Percentiles rank a stretch among this genome's conserved stretches.
Conservation (phyloP, 1,140 invertebrate species). For the Calliopsis andreniformis region DNA sequence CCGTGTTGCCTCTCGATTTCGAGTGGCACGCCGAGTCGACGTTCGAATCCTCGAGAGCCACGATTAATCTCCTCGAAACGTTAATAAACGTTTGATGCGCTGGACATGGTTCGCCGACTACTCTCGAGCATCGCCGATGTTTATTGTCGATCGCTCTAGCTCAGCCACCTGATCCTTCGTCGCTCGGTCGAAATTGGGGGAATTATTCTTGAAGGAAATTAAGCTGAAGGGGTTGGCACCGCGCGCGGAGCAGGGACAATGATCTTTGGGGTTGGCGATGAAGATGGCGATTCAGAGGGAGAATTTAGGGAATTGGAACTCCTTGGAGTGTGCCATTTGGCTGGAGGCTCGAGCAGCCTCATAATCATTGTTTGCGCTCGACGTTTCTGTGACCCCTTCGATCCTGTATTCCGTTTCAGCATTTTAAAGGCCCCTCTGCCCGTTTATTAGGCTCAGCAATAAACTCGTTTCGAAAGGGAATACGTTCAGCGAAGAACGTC, state of each 20-base stretch:
- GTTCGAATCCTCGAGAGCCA: constrained; percentile 28
- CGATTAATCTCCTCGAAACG: constrained; percentile 64
- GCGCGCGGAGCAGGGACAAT: neutral
- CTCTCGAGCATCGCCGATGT: neutral
- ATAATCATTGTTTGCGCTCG: too few relatives aligned
- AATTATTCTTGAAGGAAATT: neutral
- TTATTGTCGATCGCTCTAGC: neutral
- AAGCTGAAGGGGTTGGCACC: neutral
- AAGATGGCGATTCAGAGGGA: too few relatives aligned
- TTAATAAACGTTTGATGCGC: constrained; percentile 65
- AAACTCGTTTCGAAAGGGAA: too few relatives aligned
- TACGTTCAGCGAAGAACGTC: too few relatives aligned
- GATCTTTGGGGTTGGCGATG: neutral
- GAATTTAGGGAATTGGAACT: too few relatives aligned
- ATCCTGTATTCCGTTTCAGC: too few relatives aligned
- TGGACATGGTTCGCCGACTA: neutral
- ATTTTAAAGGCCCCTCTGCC: too few relatives aligned
- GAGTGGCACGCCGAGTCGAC: constrained; percentile 27
- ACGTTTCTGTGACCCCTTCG: too few relatives aligned
- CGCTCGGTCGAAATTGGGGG: neutral
- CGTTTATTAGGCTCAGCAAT: too few relatives aligned
- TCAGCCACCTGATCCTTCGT: too few relatives aligned
- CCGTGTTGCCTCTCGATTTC: constrained; percentile 32
- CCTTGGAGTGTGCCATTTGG: too few relatives aligned
- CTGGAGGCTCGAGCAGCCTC: too few relatives aligned